Base-by-base conservation (phyloP, 2,797 vertebrate genomes). In the Alexandromys oeconomus region DNA sequence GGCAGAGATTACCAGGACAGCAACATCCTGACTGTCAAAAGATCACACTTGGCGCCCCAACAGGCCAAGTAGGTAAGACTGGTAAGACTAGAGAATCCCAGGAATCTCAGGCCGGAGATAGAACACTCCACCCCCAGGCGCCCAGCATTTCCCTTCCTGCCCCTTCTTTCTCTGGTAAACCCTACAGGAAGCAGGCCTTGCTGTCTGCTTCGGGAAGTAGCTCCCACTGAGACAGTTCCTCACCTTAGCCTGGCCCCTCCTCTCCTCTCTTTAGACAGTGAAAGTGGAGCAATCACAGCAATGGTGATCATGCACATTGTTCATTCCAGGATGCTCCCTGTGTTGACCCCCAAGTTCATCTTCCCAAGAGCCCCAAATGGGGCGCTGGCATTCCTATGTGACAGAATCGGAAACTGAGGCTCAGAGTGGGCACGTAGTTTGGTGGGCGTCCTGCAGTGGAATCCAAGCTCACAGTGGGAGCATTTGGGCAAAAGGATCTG, bases 11-110 rank as follows among this genome's bases (percentile, higher is more conserved):
- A 90, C 84, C 63, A 91, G 84, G 57, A 91, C 59, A 81, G 90
- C 65, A 82, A 95, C 92, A 95, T 96, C 92, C 97, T 95, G 95
- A 77, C 7, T 48, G 69, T 92, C 84, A 87, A 76, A 93, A 96
- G 59, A 85, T 95, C 91, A 88, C 14, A 74, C n/a, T 90, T 0
- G 4, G 40, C 48, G 63, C 78, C 94, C 21, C 67, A 92, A 80
- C 63, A 23, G 91, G 54, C 73, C 67, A 92, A 96, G 84, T 69
- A 92, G 92, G 92, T 95, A 73, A 96, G 93, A 95, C 10, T n/a
- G 37, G 57, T 82, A 80, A n/a, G 78, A 80, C 77, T 43, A 29
- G n/a, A 74, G 69, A 87, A 74, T 59, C 86, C 37, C 69, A 87
- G 91, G 91, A 90, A 74, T 89, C 80, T 74, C 61, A 93, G 93